Evolutionary conservation across 2,113 vertebrate genomes (phyloP), one percentile per base, ranked within the genome.

Genomic region (Sciurus niger): DNA sequence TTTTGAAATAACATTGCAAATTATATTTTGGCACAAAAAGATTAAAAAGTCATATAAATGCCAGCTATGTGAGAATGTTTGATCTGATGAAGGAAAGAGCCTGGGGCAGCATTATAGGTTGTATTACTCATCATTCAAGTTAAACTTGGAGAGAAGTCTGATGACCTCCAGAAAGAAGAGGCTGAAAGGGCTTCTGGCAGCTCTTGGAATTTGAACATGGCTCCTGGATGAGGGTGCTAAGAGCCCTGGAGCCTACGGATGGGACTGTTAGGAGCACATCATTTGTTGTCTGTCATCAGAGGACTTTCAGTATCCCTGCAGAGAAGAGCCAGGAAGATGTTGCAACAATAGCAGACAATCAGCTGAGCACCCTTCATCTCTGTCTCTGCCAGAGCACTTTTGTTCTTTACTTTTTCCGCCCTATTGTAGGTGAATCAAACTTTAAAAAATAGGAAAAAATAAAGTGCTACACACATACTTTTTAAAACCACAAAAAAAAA

Each of bases 311-410:
- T 40, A 30, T 48, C 16, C 28, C n/a, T 72, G 28, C 9, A 24
- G 68, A 53, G 11, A 58, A 43, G 11, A 20, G 25, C 5, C 16
- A 4, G 2, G 9, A 9, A 40, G 43, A 37, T 11, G 8, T 9
- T 24, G 1, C 18, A 25, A 4, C 25, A 6, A 70, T 0, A 1
- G 4, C 14, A 30, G 1, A 5, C 10, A 8, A 0, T 37, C 24
- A 13, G 40, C 3, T 2, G 9, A 48, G 7, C 12, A 0, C 2
- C n/a, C 3, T 0, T 18, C 0, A 3, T 8, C 37, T 63, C 72
- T n/a, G 30, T 12, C 37, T 51, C 1, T 7, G 30, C 7, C 12
- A 9, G 32, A 24, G 16, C 9, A 20, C 28, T 2, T 43, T 4
- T 40, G 37, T 12, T 6, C 43, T 13, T 34, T 43, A 24, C 6